phyloP scores from a whole-genome alignment of 2,797 vertebrate genomes.

The Oreochromis grahami region DNA sequence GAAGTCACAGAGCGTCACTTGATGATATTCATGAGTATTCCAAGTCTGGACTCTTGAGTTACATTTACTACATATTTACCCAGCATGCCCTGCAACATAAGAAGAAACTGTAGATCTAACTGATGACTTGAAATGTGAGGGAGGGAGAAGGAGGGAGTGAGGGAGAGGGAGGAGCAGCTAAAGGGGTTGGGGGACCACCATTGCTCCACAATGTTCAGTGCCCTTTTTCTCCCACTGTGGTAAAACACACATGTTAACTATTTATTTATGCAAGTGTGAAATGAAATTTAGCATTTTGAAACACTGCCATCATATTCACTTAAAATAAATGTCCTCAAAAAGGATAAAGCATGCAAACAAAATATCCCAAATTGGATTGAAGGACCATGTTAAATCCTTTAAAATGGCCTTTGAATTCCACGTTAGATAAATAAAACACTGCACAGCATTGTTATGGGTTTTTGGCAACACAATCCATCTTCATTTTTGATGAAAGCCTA shows the following conservation, averaged over 20 bases:
- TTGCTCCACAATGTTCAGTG: constrained; percentile 13
- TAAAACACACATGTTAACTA: constrained; percentile 15
- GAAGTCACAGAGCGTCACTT: neutral
- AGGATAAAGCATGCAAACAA: neutral
- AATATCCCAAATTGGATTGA: neutral
- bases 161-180: constrained; percentile 17
- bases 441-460: constrained; percentile 42
- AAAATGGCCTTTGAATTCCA: constrained; percentile 29
- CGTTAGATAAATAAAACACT: constrained; percentile 60
- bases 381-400: constrained; percentile 11
- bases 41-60: neutral
- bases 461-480: constrained; percentile 70
- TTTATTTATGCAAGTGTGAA: constrained; percentile 19
- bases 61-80: neutral
- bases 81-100: neutral
- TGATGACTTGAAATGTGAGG: constrained; percentile 12
- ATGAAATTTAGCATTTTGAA: neutral
- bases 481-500: constrained; percentile 74
- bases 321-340: constrained; percentile 5
- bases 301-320: neutral
- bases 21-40: neutral
- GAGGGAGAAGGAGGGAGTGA: constrained; percentile 17
- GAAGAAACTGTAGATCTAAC: constrained; percentile 12
- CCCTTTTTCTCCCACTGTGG: neutral
- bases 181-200: neutral